Evolutionary conservation across 2,113 vertebrate genomes (phyloP), one percentile per base, ranked within the genome.

Genomic region (Pterocles gutturalis): DNA sequence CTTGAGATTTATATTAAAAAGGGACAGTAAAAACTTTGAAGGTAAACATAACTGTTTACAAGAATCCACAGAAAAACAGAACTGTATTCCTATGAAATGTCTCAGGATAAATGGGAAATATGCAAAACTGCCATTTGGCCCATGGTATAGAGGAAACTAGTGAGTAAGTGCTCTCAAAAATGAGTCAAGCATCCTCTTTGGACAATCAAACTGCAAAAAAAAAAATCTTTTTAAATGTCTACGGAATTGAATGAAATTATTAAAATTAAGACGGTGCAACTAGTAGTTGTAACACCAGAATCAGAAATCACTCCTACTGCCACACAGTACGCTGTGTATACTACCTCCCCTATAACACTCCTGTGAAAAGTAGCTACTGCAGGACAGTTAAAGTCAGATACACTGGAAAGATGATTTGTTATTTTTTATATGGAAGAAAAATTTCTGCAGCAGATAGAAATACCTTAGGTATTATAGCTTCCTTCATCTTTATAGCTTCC

Each of bases 401-500:
- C 24, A 64, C 1, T 1, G 18, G 29, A 87, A 92, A 83, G 31
- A 31, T 9, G 3, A 48, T 87, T 70, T 6, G 7, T 75, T 93
- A 73, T 18, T 81, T 89, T 97, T 86, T 88, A 65, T 49, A 46
- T 12, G 60, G 73, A 89, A 69, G 77, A 86, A 25, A 31, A 41
- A 88, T 79, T 77, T 76, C 54, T 61, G 61, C 65, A 72, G 46
- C 21, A 90, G 73, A 71, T n/a, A 90, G 49, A 92, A 87, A 49
- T 48, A 69, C 19, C 75, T 80, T 81, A 62, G 62, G 49, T 51
- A 69, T 87, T 87, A 93, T 10, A 87, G 64, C 36, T 93, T 95
- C 66, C 83, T 93, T 83, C 65, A 85, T 91, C 88, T 92, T 93
- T 77, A 53, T 64, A 87, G 64, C 36, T 93, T 95, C 66, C 83